A percentile compares a stretch with the other conserved stretches of the same genome.
Conservation (phyloP, 2,888 invertebrate genomes). For the Petrolisthes cinctipes region DNA sequence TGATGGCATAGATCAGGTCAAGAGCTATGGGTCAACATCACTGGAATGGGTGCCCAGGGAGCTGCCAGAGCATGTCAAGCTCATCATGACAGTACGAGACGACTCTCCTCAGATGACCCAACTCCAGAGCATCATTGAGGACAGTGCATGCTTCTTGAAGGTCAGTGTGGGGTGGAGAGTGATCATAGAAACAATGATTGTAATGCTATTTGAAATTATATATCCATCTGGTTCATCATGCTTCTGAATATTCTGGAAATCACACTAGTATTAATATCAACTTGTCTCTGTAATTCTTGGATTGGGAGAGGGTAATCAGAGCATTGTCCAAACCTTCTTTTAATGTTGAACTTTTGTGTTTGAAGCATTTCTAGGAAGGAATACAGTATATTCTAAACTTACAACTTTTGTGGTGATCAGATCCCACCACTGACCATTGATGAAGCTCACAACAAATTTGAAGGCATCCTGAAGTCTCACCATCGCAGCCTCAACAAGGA, state of each 20-base stretch:
- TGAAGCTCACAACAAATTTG: slow-evolving; percentile 74
- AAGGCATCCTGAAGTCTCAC: slow-evolving; percentile 75
- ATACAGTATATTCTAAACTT: too few species aligned
- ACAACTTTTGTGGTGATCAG: slow-evolving; percentile 66
- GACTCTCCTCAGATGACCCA: slow-evolving; percentile 56
- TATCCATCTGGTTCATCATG: too few species aligned
- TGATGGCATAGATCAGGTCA: slow-evolving; percentile 81
- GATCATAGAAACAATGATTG: too few species aligned
- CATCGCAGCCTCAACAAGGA: slow-evolving; percentile 77
- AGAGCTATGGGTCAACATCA: slow-evolving; percentile 73
- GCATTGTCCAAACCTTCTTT: too few species aligned
- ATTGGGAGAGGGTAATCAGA: too few species aligned
- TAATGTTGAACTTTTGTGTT: too few species aligned
- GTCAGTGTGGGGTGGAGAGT: background rate
- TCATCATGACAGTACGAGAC: slow-evolving; percentile 76
- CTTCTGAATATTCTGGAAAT: too few species aligned
- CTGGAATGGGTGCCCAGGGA: slow-evolving; percentile 83
- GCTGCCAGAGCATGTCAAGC: slow-evolving; percentile 81
- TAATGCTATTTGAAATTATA: too few species aligned
- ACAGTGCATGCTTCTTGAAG: slow-evolving; percentile 54
- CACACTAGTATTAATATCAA: too few species aligned
- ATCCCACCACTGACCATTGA: slow-evolving; percentile 73
- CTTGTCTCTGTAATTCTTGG: too few species aligned
- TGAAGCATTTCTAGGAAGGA: too few species aligned
- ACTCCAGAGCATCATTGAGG: slow-evolving; percentile 55